phyloP scores from a whole-genome alignment of 2,888 invertebrate genomes.

The Brachypalpus laphriformis region DNA sequence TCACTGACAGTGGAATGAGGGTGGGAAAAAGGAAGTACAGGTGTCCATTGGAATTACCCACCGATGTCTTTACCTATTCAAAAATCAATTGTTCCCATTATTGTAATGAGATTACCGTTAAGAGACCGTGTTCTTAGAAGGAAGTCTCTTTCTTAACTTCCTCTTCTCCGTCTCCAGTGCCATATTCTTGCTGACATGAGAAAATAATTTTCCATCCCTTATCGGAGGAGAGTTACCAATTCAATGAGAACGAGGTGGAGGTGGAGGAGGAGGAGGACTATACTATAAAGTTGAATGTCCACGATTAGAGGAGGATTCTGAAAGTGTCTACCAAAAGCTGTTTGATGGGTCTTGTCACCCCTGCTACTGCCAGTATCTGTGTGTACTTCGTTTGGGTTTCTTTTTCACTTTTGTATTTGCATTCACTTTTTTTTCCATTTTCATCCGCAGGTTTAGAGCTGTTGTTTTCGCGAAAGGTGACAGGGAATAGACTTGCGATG shows the following conservation, averaged over 20 bases:
- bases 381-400: slow-evolving; percentile 17
- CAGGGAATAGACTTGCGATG: slow-evolving; percentile 14
- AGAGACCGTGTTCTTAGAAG: slow-evolving; percentile 29
- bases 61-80: slow-evolving; percentile 62
- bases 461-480: slow-evolving; percentile 37
- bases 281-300: slow-evolving; percentile 58
- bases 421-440: not conserved
- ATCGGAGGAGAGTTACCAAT: not conserved
- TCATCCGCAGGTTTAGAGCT: slow-evolving; percentile 38
- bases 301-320: slow-evolving; percentile 36
- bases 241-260: not conserved
- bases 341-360: slow-evolving; percentile 48
- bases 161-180: not conserved
- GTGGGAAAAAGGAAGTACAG: slow-evolving; percentile 15
- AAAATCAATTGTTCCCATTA: slow-evolving; percentile 74
- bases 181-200: slow-evolving; percentile 29
- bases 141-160: not conserved
- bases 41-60: slow-evolving; percentile 60
- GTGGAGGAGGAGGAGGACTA: not conserved
- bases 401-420: not conserved
- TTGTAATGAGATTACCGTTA: slow-evolving; percentile 70
- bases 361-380: slow-evolving; percentile 22
- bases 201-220: slow-evolving; percentile 19
- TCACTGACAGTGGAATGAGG: not conserved
- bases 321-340: slow-evolving; percentile 37